These are phyloP conservation scores for Eretmochelys imbricata DNA, from an alignment of 2,113 vertebrate species.

Conservation along the genomic window DNA sequence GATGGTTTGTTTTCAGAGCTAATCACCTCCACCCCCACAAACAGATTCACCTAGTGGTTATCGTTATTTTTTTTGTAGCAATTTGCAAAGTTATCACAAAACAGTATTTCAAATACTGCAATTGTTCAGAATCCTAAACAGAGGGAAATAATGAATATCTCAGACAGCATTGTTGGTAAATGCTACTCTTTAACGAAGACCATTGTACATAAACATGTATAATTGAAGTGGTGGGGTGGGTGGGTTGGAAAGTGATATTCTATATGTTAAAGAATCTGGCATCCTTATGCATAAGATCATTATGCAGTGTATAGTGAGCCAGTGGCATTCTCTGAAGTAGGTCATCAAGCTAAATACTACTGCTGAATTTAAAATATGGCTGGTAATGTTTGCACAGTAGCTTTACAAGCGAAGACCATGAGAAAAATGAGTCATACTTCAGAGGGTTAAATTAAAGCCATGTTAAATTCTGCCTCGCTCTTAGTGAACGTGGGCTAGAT, in stretches of 20 bases:
- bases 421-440: neutral
- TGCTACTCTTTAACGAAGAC: neutral
- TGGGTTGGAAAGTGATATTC: neutral
- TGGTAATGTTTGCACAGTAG: neutral
- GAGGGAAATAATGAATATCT: neutral
- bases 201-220: neutral
- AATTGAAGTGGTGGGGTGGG: neutral
- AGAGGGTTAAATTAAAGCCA: neutral
- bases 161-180: neutral
- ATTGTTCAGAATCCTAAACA: neutral
- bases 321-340: neutral
- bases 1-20: neutral
- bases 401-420: neutral
- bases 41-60: neutral
- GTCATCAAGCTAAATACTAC: neutral
- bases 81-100: neutral
- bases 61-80: neutral
- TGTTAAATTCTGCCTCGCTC: neutral
- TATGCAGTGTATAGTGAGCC: neutral
- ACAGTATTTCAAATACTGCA: fast-evolving
- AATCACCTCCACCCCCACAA: neutral
- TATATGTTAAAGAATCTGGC: neutral
- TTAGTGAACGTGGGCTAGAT: neutral
- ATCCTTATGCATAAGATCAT: neutral
- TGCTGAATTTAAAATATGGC: neutral